Base-by-base conservation (phyloP, 2,113 vertebrate genomes). In the Nothocercus nigrocapillus region DNA sequence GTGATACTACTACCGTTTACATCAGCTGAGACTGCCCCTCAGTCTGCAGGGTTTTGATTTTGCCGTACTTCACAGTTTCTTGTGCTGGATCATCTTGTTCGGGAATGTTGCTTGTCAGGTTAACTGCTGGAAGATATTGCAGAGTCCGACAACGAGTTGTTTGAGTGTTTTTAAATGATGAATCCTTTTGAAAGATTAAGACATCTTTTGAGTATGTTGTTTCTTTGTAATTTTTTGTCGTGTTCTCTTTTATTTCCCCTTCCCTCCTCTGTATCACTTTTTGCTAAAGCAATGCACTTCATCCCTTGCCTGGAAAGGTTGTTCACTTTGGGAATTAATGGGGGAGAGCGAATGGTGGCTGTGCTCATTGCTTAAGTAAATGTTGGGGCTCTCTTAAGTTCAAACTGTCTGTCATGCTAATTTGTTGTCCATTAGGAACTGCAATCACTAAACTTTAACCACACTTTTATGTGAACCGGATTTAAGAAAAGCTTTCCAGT, bases 331-430 rank as follows among this genome's bases (percentile, higher is more conserved):
- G 93, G 91, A 85, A 28, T 68, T 83, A 34, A 16, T 63, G 38
- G 85, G 93, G 95, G 67, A 93, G 91, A 95, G 94, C 58, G 90
- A 94, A 70, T 88, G 94, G 92, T 96, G 91, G 94, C 95, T 96
- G 92, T 95, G 94, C 96, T 97, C 97, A 97, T 98, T 85, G 97
- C 97, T 98, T 98, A 85, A 95, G 69, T 97, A 86, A 97, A 94
- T 97, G 97, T 97, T 78, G 90, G 94, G 95, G 96, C 97, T 97
- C 83, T 96, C 96, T 93, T 97, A 59, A 79, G 93, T 97, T 96
- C 96, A 92, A 42, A 97, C 95, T 97, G 97, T 97, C 97, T 97
- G 97, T 98, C 97, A 86, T 82, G 97, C 97, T 97, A 79, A 95
- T 96, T 94, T 94, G 95, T 97, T 95, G 95, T 97, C 96, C 1